Evolutionary conservation across 2,888 invertebrate genomes (phyloP), one percentile per base, ranked within the genome.

Genomic region (Drosophila pullipes): DNA sequence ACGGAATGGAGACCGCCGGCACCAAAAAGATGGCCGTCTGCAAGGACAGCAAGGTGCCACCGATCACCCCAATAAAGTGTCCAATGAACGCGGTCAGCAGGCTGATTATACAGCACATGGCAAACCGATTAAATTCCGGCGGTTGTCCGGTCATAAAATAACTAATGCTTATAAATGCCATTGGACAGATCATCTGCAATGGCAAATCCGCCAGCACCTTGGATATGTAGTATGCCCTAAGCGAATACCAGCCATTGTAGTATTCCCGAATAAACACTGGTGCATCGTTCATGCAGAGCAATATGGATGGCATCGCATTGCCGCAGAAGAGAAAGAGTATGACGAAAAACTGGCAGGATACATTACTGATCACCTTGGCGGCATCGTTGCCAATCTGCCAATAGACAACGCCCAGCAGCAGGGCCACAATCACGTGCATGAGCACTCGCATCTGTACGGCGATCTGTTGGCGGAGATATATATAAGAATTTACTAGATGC

Each of bases 271-370:
- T 95, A 73, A 97, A 95, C 28, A 97, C 95, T 16, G 96, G 95
- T 91, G 97, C 94, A 93, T 97, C 97, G 88, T 96, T 94, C 37
- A 97, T 97, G 94, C 98, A 98, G 66, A 96, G 96, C 53, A 98
- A 95, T 57, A 97, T 96, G 54, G 98, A 97, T 11, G 97, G 96
- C 94, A 97, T 98, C 88, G 98, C 97, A 10, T 98, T 97, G 18
- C 97, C 98, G 92, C 97, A 97, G 96, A 98, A 98, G 57, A 98
- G 95, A 93, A 99, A 99, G 95, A 99, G 96, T 60, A 98, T 95
- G 74, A 96, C 96, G 94, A 98, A 99, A 94, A 97, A 98, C 52
- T 98, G 94, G 91, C 96, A 97, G 91, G 97, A 97, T 82, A 96
- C 96, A 92, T 98, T 99, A 92, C 97, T 96, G 74, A 96, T 94